Base-by-base conservation (phyloP, 1,140 invertebrate genomes). In the Papilio machaon region DNA sequence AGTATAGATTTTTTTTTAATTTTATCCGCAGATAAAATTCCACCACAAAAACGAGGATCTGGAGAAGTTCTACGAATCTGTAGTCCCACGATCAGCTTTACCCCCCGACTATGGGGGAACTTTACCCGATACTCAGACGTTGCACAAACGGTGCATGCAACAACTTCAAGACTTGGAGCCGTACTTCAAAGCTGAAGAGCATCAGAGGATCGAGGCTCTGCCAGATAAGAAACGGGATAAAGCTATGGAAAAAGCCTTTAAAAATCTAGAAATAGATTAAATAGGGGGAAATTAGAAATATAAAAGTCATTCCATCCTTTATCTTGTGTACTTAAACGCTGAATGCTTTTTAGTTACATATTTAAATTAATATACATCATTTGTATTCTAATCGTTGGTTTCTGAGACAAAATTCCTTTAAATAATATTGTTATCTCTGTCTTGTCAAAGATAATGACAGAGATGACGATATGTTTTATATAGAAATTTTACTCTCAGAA, bases 241-340 rank as follows among this genome's bases (percentile, higher is more conserved):
- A 58, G 88, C 88, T 0, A 86, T 93, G 85, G 91, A 93, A 23
- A 90, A 85, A 64, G 89, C 88, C 0, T 94, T 94, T 75, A 94
- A 93, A 84, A 93, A 92, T 74, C 81, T 94, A 7, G 93, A 94
- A 10, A 94, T 94, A 78, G 92, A 94, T 86, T 94, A 91, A 67
- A 49, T 49, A 19, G 8, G 9, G 2, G 8, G 2, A 11, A 15
- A 35, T 70, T 77, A n/a, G 6, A 17, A n/a, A 58, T 58, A 15
- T 54, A 30, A 30, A 76, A 73, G 15, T n/a, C 38, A 74, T 49
- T 74, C 46, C 46, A 46, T 74, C 38, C 73, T 74, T 30, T 30
- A 30, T 2, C 9, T 43, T 46, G 2, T 46, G 35, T 73, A 43
- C n/a, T 73, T 43, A 52, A 43, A 7, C 38, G 38, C 23, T 30